Evolutionary conservation across 2,113 vertebrate genomes (phyloP), one percentile per base, ranked within the genome.

Genomic region (Vulpes ferrilata): DNA sequence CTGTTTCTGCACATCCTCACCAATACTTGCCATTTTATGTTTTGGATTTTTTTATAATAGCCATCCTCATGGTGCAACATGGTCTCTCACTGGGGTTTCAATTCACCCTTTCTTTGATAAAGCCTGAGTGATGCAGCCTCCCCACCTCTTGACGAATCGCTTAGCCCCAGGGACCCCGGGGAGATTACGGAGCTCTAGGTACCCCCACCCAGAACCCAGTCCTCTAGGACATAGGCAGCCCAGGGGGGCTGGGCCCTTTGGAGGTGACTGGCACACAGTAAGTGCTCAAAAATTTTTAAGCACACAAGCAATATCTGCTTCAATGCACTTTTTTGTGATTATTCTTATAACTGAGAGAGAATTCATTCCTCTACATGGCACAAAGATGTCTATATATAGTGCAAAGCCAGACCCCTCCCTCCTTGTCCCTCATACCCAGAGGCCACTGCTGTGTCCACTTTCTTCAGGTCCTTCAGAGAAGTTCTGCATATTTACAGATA

Each of bases 261-360:
- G 51, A 5, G 60, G 32, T 84, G 27, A 59, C 32, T 25, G 38
- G 60, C 12, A 11, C 1, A 0, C 7, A 43, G 25, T n/a, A 23
- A 22, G 4, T 35, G 55, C 92, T 86, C 48, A 57, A 12, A 84
- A 62, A 1, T 11, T 60, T 59, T 27, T 32, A 43, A 3, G 69
- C 30, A 27, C 16, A 12, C 10, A 13, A 11, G 17, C 51, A 38
- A 43, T 53, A 32, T 25, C 25, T 12, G 17, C 30, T 38, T 71
- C 13, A 0, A 0, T 55, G 20, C 19, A 27, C 12, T 69, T 79
- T 76, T 51, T 17, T 27, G 53, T 48, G 32, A 2, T 64, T 35
- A 20, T n/a, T 64, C 3, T 0, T 55, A 0, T 64, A 11, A 10
- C 16, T 17, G 30, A 64, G 74, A 69, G 55, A 7, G 0, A 23